Conservation (phyloP, 2,797 vertebrate species). For the Acanthiza pusilla region DNA sequence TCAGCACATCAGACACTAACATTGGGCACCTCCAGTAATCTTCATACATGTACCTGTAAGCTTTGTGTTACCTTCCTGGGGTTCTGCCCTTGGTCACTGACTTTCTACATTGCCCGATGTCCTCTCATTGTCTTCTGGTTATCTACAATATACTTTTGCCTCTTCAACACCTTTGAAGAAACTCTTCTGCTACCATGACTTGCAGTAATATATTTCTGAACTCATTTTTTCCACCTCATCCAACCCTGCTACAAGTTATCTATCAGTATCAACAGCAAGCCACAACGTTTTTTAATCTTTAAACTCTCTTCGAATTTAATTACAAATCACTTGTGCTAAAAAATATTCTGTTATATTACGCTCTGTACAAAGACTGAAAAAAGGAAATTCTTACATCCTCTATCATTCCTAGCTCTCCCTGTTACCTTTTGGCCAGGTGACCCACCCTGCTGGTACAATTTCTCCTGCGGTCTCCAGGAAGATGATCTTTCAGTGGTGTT, state of each 20-base stretch:
- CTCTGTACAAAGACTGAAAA: background rate
- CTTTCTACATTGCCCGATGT: background rate
- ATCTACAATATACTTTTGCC: background rate
- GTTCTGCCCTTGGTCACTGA: background rate
- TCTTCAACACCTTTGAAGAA: background rate
- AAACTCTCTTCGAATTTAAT: background rate
- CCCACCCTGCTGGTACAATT: background rate
- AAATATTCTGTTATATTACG: background rate
- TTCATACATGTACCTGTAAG: background rate
- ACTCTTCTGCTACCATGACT: background rate
- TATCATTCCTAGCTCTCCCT: background rate
- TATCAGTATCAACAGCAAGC: background rate
- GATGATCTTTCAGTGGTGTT: rapidly evolving
- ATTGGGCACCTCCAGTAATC: background rate
- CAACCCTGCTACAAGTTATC: background rate
- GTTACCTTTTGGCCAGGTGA: background rate
- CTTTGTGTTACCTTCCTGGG: background rate
- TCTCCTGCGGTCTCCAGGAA: background rate
- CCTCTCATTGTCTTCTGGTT: background rate
- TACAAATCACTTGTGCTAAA: background rate
- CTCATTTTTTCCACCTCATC: background rate
- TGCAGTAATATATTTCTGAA: background rate
- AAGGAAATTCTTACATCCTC: background rate
- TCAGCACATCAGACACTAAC: background rate
- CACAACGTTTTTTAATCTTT: background rate